Evolutionary conservation across 2,113 vertebrate genomes (phyloP).

Genomic region (Vulpes vulpes): DNA sequence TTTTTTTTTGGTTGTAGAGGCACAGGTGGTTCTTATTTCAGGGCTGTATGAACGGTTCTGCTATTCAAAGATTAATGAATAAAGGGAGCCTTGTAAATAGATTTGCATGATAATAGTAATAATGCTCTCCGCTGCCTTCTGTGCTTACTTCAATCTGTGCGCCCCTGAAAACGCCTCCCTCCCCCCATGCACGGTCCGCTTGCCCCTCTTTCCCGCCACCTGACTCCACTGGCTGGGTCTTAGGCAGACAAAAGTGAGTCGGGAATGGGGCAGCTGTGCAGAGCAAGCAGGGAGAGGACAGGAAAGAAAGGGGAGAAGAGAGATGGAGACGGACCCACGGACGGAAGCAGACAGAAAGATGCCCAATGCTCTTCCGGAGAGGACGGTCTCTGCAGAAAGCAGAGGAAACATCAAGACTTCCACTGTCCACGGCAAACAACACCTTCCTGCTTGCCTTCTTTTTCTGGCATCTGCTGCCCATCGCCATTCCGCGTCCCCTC

Average conservation of each 20-base stretch:
- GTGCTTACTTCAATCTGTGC: conserved; percentile 27
- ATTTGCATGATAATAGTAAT: conserved; percentile 59
- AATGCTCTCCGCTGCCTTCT: conserved; percentile 60
- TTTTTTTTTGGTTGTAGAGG: background rate
- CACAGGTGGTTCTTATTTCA: conserved; percentile 70
- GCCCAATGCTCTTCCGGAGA: background rate
- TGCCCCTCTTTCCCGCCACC: conserved; percentile 20
- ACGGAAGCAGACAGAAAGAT: background rate
- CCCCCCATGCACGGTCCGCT: background rate
- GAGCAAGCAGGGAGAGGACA: background rate
- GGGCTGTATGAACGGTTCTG: background rate
- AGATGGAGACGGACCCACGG: background rate
- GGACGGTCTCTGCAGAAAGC: background rate
- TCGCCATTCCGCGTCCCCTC: background rate
- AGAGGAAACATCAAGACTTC: background rate
- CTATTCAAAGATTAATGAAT: conserved; percentile 58
- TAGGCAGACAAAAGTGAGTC: conserved; percentile 17
- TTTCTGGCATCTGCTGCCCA: too few relatives aligned
- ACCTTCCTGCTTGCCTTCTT: background rate
- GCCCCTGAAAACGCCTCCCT: background rate
- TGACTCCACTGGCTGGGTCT: background rate
- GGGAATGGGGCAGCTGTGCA: background rate
- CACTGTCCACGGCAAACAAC: background rate
- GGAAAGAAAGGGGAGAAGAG: background rate
- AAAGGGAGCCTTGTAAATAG: conserved; percentile 53